Base-by-base conservation (phyloP, 2,113 vertebrate species). In the Fukomys damarensis region DNA sequence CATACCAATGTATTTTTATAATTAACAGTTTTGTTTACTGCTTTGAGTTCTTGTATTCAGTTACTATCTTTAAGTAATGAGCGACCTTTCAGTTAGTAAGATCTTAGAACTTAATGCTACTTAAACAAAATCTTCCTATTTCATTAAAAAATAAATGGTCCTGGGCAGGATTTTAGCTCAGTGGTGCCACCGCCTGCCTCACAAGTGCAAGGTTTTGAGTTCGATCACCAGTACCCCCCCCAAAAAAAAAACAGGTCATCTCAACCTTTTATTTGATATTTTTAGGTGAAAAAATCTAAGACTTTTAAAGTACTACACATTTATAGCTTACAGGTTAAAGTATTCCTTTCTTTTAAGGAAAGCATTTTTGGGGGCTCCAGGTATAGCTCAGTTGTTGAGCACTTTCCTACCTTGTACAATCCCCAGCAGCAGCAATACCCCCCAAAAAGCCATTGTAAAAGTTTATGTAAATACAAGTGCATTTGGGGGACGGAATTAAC, bases 221-320 rank as follows among this genome's bases (percentile, higher is more conserved):
- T n/a, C n/a, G n/a, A n/a, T n/a, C n/a, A n/a, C n/a, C n/a, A n/a
- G n/a, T n/a, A n/a, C n/a, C n/a, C n/a, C n/a, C n/a, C n/a, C n/a
- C n/a, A n/a, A n/a, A n/a, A n/a, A n/a, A n/a, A n/a, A n/a, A n/a
- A n/a, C n/a, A n/a, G n/a, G n/a, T 38, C 7, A 3, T 80, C 12
- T 87, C 83, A n/a, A 72, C 72, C 26, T 94, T 86, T 58, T 22
- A 74, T 30, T 95, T 93, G 58, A 80, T 82, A 92, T 82, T 89
- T 92, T 11, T 56, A 81, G 46, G 49, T 92, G 24, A 86, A 79
- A 86, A 79, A 35, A 32, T 93, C 32, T 35, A 82, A 80, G 19
- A 12, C 38, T 86, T 77, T 88, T 92, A 43, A 80, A 77, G 65
- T 66, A 91, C 35, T 94, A 38, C 43, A 1, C 66, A 66, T 79